phyloP scores from a whole-genome alignment of 2,888 invertebrate species.

The Platerodrilus igneus region DNA sequence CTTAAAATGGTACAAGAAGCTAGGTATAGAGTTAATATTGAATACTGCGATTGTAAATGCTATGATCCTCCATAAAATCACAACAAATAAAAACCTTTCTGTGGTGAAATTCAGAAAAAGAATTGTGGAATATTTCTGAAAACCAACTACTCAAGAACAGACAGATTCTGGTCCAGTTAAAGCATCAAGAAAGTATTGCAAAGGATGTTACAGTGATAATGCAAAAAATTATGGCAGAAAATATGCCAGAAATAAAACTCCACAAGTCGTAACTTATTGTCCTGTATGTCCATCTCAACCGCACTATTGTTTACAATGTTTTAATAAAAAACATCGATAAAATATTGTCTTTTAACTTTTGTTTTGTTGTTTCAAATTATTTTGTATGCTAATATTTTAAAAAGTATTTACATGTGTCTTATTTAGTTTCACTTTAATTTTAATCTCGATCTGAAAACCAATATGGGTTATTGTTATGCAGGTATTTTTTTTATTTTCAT shows the following conservation, averaged over 20 bases:
- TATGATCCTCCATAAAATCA: conserved; percentile 25
- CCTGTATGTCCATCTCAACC: conserved; percentile 1
- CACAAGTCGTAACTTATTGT: conserved; percentile 3
- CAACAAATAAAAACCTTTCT: conserved; percentile 2
- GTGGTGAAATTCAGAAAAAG: conserved; percentile 2
- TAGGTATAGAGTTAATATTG: conserved; percentile 36
- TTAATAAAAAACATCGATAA: conserved; percentile 39
- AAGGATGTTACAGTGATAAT: conserved; percentile 4
- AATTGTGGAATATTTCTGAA: conserved; percentile 1
- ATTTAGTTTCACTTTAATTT: no score
- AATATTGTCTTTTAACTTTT: no score
- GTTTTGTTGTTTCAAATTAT: no score
- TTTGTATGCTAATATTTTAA: no score
- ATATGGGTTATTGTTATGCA: no score
- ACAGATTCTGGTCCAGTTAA: neutral
- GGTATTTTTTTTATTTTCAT: no score
- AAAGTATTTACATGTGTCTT: no score
- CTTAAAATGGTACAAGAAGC: conserved; percentile 40
- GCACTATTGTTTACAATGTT: conserved; percentile 36
- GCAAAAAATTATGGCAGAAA: neutral
- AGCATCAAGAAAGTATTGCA: conserved; percentile 1
- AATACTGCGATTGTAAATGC: conserved; percentile 37
- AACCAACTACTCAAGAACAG: neutral
- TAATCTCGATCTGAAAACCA: no score
- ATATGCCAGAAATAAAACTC: conserved; percentile 5